phyloP scores from a whole-genome alignment of 2,888 invertebrate species.

The Drymonia ruficornis region DNA sequence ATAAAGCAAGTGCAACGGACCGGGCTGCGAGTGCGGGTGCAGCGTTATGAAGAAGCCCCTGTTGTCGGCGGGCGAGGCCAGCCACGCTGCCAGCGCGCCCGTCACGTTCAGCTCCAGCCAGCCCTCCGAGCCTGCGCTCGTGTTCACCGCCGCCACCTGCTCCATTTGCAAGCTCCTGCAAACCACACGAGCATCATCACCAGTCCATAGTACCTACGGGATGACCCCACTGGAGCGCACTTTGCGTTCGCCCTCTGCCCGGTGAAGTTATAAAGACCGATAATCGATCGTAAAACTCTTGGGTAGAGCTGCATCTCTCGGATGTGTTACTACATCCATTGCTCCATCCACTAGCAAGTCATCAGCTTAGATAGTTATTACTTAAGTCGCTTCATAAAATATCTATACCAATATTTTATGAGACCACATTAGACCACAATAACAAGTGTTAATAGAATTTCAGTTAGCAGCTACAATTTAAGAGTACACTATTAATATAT shows the following conservation, averaged over 20 bases:
- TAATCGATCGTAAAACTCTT: no score
- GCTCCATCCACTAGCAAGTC: no score
- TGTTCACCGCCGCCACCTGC: constrained; percentile 90
- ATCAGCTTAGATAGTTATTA: no score
- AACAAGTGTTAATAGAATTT: not conserved
- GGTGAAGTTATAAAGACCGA: no score
- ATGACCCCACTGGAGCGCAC: no score
- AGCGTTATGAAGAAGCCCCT: constrained; percentile 93
- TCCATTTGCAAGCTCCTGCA: constrained; percentile 89
- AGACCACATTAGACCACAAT: not conserved
- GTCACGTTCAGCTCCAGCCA: constrained; percentile 96
- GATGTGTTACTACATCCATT: no score
- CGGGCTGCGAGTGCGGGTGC: constrained; percentile 89
- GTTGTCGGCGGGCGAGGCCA: constrained; percentile 91
- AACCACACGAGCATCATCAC: not conserved
- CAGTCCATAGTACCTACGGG: no score
- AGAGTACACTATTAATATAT: not conserved
- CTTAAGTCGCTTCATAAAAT: no score
- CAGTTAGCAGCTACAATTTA: not conserved
- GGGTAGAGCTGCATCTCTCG: no score
- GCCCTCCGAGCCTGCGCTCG: constrained; percentile 90
- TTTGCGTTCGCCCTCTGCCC: no score
- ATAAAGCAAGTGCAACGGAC: constrained; percentile 60
- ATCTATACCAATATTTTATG: not conserved
- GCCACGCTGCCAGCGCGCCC: constrained; percentile 91